Conservation (phyloP, 2,797 vertebrate genomes). For the Florisuga fusca region DNA sequence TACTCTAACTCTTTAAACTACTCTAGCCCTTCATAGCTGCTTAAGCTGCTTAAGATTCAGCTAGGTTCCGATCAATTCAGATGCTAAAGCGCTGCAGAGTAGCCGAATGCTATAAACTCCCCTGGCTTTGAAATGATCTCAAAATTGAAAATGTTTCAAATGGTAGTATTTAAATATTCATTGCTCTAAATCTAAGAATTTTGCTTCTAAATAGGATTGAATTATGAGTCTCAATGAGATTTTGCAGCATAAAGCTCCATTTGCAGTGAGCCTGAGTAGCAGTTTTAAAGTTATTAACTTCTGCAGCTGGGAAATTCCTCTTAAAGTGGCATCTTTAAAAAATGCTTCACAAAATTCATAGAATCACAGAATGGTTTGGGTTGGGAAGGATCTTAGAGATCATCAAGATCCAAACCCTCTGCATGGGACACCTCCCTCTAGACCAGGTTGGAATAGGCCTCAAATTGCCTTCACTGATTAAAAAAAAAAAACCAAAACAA, state of each 20-base stretch:
- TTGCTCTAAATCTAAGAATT: conserved; percentile 53
- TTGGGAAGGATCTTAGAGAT: too few species aligned
- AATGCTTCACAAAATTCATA: background rate
- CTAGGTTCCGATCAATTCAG: background rate
- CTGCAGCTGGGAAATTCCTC: conserved; percentile 7
- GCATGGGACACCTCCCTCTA: too few species aligned
- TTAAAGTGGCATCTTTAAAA: conserved; percentile 26
- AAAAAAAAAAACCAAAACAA: background rate
- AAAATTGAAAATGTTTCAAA: conserved; percentile 51
- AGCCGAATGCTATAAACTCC: background rate
- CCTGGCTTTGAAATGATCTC: conserved; percentile 44
- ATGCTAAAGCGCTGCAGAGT: accelerated
- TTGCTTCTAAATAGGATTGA: conserved; percentile 68
- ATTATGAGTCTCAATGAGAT: conserved; percentile 51
- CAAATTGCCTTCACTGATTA: background rate
- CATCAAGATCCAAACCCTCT: too few species aligned
- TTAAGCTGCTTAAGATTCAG: conserved; percentile 50
- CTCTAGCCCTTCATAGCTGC: background rate
- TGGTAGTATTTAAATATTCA: conserved; percentile 57
- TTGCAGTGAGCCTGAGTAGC: conserved; percentile 7
- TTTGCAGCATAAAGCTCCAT: conserved; percentile 46
- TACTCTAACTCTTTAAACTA: conserved; percentile 27
- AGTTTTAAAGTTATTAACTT: conserved; percentile 51
- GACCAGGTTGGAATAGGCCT: too few species aligned
- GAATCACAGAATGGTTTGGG: too few species aligned